Conservation (phyloP, 1,140 invertebrate genomes). For the Magallana gigas region DNA sequence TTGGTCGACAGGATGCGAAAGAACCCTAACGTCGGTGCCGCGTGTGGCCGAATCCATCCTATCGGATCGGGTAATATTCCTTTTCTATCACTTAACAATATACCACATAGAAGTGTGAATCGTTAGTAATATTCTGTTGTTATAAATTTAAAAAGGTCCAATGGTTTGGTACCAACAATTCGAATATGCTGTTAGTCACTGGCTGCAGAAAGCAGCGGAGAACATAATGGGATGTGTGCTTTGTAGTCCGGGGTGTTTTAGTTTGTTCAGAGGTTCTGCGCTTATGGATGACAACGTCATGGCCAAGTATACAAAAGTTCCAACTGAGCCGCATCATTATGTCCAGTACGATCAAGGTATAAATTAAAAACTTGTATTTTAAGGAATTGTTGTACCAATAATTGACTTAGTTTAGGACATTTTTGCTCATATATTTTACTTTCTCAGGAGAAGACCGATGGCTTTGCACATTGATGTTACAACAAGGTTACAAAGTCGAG, state of each 20-base stretch:
- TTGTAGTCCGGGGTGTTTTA: constrained; percentile 85
- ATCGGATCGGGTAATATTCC: constrained; percentile 71
- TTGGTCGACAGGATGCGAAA: constrained; percentile 82
- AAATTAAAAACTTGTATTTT: background rate
- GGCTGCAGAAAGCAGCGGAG: constrained; percentile 85
- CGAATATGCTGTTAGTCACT: constrained; percentile 85
- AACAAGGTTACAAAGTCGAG: constrained; percentile 83
- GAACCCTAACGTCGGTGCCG: constrained; percentile 81
- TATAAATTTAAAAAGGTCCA: constrained; percentile 73
- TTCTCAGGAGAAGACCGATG: constrained; percentile 83
- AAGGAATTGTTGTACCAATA: background rate
- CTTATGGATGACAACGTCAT: constrained; percentile 85
- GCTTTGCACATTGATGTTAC: constrained; percentile 84
- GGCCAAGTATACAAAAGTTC: constrained; percentile 81
- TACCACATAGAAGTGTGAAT: too few species aligned
- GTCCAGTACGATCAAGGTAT: constrained; percentile 84
- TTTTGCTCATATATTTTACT: background rate
- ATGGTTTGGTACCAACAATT: constrained; percentile 86
- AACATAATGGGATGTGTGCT: constrained; percentile 84
- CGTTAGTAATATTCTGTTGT: background rate
- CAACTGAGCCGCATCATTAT: constrained; percentile 82
- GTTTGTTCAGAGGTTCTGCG: constrained; percentile 82
- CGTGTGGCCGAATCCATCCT: constrained; percentile 81
- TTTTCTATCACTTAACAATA: too few species aligned
- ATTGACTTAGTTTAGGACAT: background rate